Base-by-base conservation (phyloP, 2,888 invertebrate genomes). In the Lathronympha strigana region DNA sequence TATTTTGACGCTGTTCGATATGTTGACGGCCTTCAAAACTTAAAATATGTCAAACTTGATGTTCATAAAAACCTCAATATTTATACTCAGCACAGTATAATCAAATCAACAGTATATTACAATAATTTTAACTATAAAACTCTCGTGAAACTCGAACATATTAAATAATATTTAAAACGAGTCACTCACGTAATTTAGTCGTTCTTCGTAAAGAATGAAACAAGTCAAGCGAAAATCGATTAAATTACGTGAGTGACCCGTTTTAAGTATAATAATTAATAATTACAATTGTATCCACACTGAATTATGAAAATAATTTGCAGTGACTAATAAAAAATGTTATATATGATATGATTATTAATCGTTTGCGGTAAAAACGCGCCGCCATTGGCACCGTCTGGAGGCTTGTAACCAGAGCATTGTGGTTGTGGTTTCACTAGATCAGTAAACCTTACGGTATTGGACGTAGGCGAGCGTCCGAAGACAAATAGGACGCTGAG, bases 341-440 rank as follows among this genome's bases (percentile, higher is more conserved):
- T 63, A 50, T 43, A 4, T 21, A 19, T 40, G 19, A 45, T 47
- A 47, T 55, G 38, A n/a, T 58, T 58, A 58, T 50, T 50, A 17
- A 17, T 57, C 33, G 23, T 51, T 25, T 43, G 58, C 58, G 58
- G 51, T 60, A 8, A 31, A 21, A 8, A 15, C 23, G 57, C 62
- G 33, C 4, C 40, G 58, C 51, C 33, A 63, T 21, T 19, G 51
- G 45, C 38, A 47, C 45, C 51, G 50, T 19, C 43, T 50, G 57
- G 19, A 36, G 55, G 57, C 36, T 17, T 54, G 64, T 66, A 60
- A 61, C 21, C 15, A 25, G 60, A 31, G 40, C 54, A 4, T 40
- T 66, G 66, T 40, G 66, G 66, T 61, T 66, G 66, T 61, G 66
- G 66, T 66, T 49, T 33, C 17, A 45, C 33, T 51, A 36, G 58